Conservation (phyloP, 2,888 invertebrate genomes). For the Thumatha senex region DNA sequence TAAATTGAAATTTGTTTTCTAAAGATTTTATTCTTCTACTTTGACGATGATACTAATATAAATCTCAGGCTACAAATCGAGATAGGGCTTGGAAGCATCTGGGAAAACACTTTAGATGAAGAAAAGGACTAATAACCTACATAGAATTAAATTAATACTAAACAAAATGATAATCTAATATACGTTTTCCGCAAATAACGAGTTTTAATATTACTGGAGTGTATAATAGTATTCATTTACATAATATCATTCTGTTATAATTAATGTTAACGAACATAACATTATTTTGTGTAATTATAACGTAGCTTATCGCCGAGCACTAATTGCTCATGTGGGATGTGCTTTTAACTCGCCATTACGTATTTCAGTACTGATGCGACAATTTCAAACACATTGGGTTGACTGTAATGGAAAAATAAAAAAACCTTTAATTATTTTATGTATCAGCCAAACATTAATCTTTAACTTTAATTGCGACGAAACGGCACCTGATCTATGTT, state of each 20-base stretch:
- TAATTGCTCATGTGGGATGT: background rate
- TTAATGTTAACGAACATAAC: slow-evolving; percentile 8
- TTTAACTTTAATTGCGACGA: too few relatives aligned
- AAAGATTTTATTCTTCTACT: too few relatives aligned
- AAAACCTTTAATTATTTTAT: too few relatives aligned
- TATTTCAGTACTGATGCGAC: background rate
- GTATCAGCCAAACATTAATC: too few relatives aligned
- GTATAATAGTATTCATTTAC: slow-evolving; percentile 20
- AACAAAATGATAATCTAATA: slow-evolving; percentile 10
- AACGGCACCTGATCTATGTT: too few relatives aligned
- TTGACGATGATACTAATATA: too few relatives aligned
- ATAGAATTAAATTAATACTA: background rate
- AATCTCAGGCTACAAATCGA: too few relatives aligned
- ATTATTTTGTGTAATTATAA: slow-evolving; percentile 1
- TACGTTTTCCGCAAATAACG: slow-evolving; percentile 14
- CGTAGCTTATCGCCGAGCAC: background rate
- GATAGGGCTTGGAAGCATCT: too few relatives aligned
- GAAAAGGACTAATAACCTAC: background rate
- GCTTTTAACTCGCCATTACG: background rate
- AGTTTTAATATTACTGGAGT: slow-evolving; percentile 15
- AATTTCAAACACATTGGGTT: too few relatives aligned
- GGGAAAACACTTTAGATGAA: too few relatives aligned
- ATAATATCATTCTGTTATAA: slow-evolving; percentile 17
- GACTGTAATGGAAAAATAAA: too few relatives aligned
- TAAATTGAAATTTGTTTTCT: too few relatives aligned